Conservation (phyloP, 2,888 invertebrate species). For the Leptura quadrifasciata region DNA sequence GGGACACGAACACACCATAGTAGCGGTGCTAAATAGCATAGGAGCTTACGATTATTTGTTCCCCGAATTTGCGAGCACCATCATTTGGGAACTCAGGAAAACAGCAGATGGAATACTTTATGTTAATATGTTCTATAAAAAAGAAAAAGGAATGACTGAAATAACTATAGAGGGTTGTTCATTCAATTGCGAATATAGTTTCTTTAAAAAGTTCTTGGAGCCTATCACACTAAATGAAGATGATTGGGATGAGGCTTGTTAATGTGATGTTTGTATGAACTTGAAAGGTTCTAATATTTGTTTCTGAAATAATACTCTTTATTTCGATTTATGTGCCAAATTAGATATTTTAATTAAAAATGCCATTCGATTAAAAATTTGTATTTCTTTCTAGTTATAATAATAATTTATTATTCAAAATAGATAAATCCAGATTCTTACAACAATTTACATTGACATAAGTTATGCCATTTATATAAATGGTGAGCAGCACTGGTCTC, state of each 20-base stretch:
- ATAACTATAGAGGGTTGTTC: constrained; percentile 80
- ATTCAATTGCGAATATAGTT: constrained; percentile 78
- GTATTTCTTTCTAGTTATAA: too few relatives aligned
- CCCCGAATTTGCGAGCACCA: constrained; percentile 81
- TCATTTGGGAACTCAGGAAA: constrained; percentile 81
- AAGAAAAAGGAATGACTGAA: constrained; percentile 71
- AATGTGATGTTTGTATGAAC: background rate
- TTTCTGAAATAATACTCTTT: too few relatives aligned
- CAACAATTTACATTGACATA: too few relatives aligned
- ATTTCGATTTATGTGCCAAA: too few relatives aligned
- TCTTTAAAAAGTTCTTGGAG: constrained; percentile 77
- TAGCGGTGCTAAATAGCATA: constrained; percentile 82
- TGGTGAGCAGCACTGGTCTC: too few relatives aligned
- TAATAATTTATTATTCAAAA: too few relatives aligned
- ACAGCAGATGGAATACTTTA: constrained; percentile 60
- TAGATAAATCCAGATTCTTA: too few relatives aligned
- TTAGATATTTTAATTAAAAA: too few relatives aligned
- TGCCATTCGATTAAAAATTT: too few relatives aligned
- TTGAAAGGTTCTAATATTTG: too few relatives aligned
- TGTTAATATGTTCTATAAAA: constrained; percentile 78
- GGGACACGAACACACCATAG: constrained; percentile 88
- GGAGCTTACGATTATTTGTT: constrained; percentile 81
- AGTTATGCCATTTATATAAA: too few relatives aligned
- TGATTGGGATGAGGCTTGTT: constrained; percentile 82
- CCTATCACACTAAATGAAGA: constrained; percentile 76